phyloP scores from a whole-genome alignment of 2,113 vertebrate species.

The Vombatus ursinus region DNA sequence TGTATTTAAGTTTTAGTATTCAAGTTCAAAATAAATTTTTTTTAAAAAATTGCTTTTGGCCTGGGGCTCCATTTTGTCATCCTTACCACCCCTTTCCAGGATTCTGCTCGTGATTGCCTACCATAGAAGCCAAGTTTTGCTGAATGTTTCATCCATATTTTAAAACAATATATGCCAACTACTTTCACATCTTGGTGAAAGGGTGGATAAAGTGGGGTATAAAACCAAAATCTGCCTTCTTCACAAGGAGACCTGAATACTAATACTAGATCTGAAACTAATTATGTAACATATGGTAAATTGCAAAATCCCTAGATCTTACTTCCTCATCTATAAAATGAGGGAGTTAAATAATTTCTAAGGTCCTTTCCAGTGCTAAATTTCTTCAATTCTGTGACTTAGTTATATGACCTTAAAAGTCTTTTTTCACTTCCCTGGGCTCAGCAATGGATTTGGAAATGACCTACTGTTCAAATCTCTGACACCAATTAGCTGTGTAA shows the following conservation, averaged over 20 bases:
- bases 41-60: not conserved
- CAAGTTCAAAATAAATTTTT: too few species aligned
- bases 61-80: not conserved
- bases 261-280: not conserved
- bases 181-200: not conserved
- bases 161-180: not conserved
- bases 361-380: not conserved
- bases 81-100: not conserved
- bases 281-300: not conserved
- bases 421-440: not conserved
- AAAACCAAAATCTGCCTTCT: not conserved
- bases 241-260: not conserved
- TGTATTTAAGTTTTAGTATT: too few species aligned
- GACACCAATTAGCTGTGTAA: not conserved
- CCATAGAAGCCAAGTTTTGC: too few species aligned
- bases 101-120: not conserved
- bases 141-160: not conserved
- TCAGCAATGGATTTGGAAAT: not conserved
- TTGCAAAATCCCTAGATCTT: not conserved
- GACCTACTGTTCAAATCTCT: not conserved
- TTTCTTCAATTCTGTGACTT: not conserved
- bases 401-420: not conserved
- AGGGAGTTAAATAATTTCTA: not conserved
- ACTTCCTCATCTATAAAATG: not conserved
- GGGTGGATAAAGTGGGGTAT: not conserved